Evolutionary conservation across 2,888 invertebrate species (phyloP).

Genomic region (Cheilosia vulpina): DNA sequence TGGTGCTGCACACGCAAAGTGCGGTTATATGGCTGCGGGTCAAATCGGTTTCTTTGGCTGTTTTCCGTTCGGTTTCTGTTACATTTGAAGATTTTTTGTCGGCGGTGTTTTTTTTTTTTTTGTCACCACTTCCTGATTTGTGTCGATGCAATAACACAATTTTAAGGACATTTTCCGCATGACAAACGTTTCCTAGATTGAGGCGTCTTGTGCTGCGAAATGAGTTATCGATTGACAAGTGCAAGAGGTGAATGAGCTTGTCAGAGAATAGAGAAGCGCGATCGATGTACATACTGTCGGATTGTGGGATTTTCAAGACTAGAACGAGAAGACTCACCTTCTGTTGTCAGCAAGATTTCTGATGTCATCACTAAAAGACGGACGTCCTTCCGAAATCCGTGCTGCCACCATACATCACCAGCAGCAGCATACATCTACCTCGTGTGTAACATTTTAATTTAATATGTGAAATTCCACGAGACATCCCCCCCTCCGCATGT

Average conservation of each 20-base stretch:
- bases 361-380: too few species aligned
- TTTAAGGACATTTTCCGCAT: constrained; percentile 68
- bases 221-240: constrained; percentile 63
- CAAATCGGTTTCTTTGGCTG: constrained; percentile 39
- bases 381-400: neutral
- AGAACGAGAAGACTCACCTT: too few species aligned
- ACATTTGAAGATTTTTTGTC: constrained; percentile 2
- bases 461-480: constrained; percentile 68
- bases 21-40: constrained; percentile 71
- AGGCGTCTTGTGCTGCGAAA: constrained; percentile 41
- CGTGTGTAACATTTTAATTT: constrained; percentile 65
- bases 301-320: neutral
- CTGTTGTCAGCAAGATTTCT: too few species aligned
- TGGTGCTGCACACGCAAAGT: constrained; percentile 13
- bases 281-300: neutral
- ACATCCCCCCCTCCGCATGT: constrained; percentile 30
- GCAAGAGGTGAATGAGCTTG: constrained; percentile 50
- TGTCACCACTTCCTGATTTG: constrained; percentile 58
- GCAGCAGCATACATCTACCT: neutral
- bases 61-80: constrained; percentile 28
- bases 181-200: constrained; percentile 50
- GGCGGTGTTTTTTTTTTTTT: constrained; percentile 3
- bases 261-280: neutral
- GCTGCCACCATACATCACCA: constrained; percentile 23
- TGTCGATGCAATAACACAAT: constrained; percentile 70